Conservation (phyloP, 2,888 invertebrate genomes). For the Panorpa germanica region DNA sequence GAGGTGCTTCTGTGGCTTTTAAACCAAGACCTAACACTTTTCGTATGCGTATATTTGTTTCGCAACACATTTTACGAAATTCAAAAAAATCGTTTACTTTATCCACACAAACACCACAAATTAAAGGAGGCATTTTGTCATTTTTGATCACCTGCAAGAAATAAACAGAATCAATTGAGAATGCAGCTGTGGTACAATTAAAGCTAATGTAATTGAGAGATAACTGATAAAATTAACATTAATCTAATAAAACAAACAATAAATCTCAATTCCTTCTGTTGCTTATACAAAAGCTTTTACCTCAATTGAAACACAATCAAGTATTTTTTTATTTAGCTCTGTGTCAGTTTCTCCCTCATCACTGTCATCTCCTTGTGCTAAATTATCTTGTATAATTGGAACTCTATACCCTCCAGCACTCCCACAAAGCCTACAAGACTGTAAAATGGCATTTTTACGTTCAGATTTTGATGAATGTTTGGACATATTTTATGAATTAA, state of each 20-base stretch:
- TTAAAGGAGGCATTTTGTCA: conserved; percentile 40
- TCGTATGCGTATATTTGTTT: conserved; percentile 31
- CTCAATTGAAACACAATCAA: conserved; percentile 19
- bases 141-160: conserved; percentile 27
- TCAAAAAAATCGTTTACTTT: conserved; percentile 41
- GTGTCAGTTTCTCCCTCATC: conserved; percentile 22
- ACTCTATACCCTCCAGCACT: conserved; percentile 22
- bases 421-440: conserved; percentile 24
- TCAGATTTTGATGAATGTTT: too few species aligned
- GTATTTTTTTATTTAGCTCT: conserved; percentile 20
- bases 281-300: conserved; percentile 14
- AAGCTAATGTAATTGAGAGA: too few species aligned
- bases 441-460: too few species aligned
- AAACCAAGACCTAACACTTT: conserved; percentile 23
- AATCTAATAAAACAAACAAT: conserved; percentile 8
- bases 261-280: conserved; percentile 4
- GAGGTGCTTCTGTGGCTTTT: background rate
- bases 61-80: conserved; percentile 33
- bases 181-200: too few species aligned
- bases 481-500: too few species aligned
- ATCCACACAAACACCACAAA: conserved; percentile 37
- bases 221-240: too few species aligned
- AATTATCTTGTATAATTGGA: conserved; percentile 15
- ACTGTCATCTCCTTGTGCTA: conserved; percentile 11
- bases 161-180: too few species aligned